Evolutionary conservation across 2,113 vertebrate genomes (phyloP).

Genomic region (Promerops cafer): DNA sequence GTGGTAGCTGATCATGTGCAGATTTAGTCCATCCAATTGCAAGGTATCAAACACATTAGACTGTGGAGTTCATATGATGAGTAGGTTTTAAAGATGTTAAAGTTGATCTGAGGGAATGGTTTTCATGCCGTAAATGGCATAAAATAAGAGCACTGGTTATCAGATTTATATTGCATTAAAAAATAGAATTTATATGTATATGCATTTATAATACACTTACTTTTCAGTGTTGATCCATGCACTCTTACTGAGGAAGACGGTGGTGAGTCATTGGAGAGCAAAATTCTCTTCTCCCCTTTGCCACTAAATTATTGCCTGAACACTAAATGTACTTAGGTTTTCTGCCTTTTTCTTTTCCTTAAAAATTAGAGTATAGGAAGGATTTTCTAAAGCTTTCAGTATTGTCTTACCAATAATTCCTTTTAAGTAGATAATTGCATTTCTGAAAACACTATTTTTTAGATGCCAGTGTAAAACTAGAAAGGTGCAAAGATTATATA

Average conservation of each 20-base stretch:
- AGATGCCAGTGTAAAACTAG: background rate
- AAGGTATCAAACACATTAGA: background rate
- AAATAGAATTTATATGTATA: background rate
- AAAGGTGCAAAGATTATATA: background rate
- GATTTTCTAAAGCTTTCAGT: background rate
- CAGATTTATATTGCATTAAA: background rate
- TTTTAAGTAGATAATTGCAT: background rate
- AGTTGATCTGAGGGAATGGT: background rate
- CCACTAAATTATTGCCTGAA: background rate
- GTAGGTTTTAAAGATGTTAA: background rate
- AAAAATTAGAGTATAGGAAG: background rate
- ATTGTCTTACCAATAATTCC: background rate
- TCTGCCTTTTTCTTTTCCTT: background rate
- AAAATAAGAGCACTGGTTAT: background rate
- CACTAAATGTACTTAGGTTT: background rate
- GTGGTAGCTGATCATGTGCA: background rate
- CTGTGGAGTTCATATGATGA: background rate
- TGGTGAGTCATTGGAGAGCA: background rate
- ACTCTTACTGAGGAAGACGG: background rate
- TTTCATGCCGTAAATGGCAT: background rate
- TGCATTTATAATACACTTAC: background rate
- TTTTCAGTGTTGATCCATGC: background rate
- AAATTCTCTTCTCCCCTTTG: background rate
- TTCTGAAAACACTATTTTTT: background rate
- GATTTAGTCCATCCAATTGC: background rate